Evolutionary conservation across 2,888 invertebrate genomes (phyloP).

Genomic region (Drosophila antonietae): DNA sequence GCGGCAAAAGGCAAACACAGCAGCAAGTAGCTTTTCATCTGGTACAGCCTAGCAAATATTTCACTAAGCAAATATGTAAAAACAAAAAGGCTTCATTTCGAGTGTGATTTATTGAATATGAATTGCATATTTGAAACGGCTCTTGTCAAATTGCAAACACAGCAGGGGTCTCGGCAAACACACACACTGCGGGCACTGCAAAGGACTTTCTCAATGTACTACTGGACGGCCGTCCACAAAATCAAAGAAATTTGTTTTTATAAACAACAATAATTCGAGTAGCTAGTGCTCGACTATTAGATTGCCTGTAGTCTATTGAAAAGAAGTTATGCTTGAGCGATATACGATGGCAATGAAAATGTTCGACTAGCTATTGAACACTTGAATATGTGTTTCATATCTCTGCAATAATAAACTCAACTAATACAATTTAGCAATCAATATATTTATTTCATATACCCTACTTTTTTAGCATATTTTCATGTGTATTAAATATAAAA

Average conservation of each 20-base stretch:
- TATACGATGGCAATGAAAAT: not conserved
- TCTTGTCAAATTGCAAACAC: slow-evolving; percentile 50
- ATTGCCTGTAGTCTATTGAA: not conserved
- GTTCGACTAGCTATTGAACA: too few relatives aligned
- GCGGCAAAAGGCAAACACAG: slow-evolving; percentile 33
- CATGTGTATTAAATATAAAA: not conserved
- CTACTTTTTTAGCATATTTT: not conserved
- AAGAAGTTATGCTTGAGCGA: not conserved
- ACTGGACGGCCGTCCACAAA: not conserved
- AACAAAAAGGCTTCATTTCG: slow-evolving; percentile 59
- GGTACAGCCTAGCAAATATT: slow-evolving; percentile 31
- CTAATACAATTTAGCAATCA: too few relatives aligned
- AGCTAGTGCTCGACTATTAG: not conserved
- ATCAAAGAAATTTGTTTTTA: slow-evolving; percentile 20
- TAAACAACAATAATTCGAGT: not conserved
- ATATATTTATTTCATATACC: not conserved
- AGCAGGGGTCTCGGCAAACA: slow-evolving; percentile 19
- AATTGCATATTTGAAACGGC: slow-evolving; percentile 51
- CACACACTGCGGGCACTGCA: not conserved
- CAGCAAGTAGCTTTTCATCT: slow-evolving; percentile 4
- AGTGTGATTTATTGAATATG: slow-evolving; percentile 62
- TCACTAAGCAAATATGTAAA: slow-evolving; percentile 43
- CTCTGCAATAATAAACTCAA: too few relatives aligned
- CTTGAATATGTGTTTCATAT: too few relatives aligned
- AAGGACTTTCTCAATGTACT: slow-evolving; percentile 2